Evolutionary conservation across 2,113 vertebrate species (phyloP).

Genomic region (Vulpes lagopus): DNA sequence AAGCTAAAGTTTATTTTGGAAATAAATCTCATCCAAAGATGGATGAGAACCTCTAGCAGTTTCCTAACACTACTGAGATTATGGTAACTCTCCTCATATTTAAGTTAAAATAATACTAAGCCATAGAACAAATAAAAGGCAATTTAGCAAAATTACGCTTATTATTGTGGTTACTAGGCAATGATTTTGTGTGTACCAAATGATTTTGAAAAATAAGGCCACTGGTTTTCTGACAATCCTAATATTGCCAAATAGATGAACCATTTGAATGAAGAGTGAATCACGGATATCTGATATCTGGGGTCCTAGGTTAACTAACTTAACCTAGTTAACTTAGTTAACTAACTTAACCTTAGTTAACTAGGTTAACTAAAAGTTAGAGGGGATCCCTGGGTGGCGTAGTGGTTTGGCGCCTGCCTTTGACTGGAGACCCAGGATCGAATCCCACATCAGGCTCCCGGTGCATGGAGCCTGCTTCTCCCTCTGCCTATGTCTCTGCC

Average conservation of each 20-base stretch:
- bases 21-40: background rate
- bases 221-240: background rate
- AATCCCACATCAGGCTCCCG: too few species aligned
- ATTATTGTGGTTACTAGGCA: background rate
- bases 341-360: too few species aligned
- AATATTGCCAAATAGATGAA: background rate
- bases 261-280: background rate
- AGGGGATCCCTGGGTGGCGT: too few species aligned
- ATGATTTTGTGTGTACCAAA: background rate
- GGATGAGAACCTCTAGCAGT: background rate
- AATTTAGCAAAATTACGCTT: background rate
- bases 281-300: background rate
- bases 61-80: background rate
- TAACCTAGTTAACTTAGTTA: too few species aligned
- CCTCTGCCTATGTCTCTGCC: too few species aligned
- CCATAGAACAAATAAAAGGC: background rate
- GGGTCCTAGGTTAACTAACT: background rate
- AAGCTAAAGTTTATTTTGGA: background rate
- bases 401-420: too few species aligned
- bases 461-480: too few species aligned
- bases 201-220: background rate
- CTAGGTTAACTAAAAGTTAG: too few species aligned
- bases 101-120: background rate
- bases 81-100: background rate
- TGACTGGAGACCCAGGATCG: too few species aligned